Evolutionary conservation across 2,797 vertebrate species (phyloP).

Genomic region (Microhierax caerulescens): DNA sequence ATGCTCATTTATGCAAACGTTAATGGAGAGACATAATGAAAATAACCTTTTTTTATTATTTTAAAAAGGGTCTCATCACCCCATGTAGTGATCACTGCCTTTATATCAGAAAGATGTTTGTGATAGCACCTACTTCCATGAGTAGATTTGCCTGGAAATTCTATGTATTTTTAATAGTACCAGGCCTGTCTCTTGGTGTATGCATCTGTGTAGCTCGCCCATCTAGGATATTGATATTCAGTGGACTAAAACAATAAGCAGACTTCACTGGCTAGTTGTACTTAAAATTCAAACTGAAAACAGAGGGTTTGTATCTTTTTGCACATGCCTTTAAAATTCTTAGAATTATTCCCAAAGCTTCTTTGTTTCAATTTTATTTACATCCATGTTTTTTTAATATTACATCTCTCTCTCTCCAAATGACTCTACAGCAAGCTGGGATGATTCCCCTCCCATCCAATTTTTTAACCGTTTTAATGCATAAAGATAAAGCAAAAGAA

Average conservation of each 20-base stretch:
- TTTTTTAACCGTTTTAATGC: not conserved
- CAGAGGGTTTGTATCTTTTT: not conserved
- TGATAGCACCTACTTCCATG: not conserved
- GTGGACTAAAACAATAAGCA: not conserved
- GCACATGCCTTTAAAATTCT: not conserved
- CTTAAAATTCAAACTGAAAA: not conserved
- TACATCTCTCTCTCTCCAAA: not conserved
- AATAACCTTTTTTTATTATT: not conserved
- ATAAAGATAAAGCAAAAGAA: not conserved
- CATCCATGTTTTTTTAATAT: not conserved
- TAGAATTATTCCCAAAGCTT: not conserved
- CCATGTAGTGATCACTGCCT: not conserved
- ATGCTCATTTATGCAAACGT: not conserved
- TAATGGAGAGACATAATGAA: not conserved
- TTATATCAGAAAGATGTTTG: not conserved
- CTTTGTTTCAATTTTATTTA: not conserved
- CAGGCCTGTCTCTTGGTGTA: not conserved
- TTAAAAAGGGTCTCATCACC: not conserved
- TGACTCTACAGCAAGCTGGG: not conserved
- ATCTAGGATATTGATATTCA: not conserved
- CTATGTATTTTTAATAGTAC: not conserved
- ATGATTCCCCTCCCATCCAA: not conserved
- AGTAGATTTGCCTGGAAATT: not conserved
- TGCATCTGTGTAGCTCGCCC: not conserved
- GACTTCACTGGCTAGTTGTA: not conserved